Evolutionary conservation across 2,113 vertebrate species (phyloP).

Genomic region (Ancistrus triradiatus): DNA sequence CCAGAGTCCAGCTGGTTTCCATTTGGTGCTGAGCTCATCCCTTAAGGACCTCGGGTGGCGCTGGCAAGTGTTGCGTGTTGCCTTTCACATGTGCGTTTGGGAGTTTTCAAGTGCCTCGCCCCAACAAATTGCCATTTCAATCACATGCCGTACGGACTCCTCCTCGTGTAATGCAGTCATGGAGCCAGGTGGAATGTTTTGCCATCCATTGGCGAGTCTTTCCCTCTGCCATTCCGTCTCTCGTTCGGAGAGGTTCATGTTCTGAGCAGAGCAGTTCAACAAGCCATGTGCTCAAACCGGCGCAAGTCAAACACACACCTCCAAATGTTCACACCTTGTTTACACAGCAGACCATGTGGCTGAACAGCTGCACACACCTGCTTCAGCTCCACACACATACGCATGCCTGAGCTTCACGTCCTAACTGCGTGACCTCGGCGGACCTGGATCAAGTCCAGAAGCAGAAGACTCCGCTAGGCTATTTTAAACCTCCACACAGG

Average conservation of each 20-base stretch:
- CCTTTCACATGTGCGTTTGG: constrained; percentile 6
- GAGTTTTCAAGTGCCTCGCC: not conserved
- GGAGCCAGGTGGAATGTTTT: too few species aligned
- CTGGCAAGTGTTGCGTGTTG: constrained; percentile 4
- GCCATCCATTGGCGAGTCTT: too few species aligned
- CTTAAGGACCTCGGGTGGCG: constrained; percentile 19
- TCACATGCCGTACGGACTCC: too few species aligned
- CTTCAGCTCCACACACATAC: not conserved
- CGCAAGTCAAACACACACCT: not conserved
- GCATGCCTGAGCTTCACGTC: not conserved
- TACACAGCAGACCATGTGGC: not conserved
- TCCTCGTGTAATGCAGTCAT: too few species aligned
- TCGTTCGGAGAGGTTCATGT: too few species aligned
- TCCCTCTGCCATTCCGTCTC: too few species aligned
- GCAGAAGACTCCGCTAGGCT: too few species aligned
- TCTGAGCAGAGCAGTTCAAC: not conserved
- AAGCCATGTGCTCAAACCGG: not conserved
- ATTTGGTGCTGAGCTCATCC: constrained; percentile 44
- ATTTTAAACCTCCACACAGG: too few species aligned
- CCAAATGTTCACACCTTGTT: not conserved
- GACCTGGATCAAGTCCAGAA: too few species aligned
- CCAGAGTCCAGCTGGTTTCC: constrained; percentile 48
- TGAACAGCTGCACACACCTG: not conserved
- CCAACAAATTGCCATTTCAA: too few species aligned
- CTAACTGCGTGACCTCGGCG: constrained; percentile 21